Conservation (phyloP, 2,888 invertebrate genomes). For the Lithophane semibrunnea region DNA sequence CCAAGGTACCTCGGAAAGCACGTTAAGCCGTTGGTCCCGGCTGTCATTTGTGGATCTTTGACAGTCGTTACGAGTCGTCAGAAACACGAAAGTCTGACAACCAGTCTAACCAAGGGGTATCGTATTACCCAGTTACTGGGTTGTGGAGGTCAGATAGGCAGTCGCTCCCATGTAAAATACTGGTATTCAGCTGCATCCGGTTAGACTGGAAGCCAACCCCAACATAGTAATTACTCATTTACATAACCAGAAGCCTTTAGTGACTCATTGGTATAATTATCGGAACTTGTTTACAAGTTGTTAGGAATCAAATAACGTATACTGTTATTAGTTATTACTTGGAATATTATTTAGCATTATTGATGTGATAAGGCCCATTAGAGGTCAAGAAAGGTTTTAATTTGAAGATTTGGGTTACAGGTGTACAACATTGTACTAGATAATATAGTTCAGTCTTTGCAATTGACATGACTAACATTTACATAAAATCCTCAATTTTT, state of each 20-base stretch:
- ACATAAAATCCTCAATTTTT: background rate
- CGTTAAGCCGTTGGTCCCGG: too few species aligned
- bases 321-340: conserved; percentile 1
- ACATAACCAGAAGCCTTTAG: background rate
- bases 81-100: too few species aligned
- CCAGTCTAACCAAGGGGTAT: too few species aligned
- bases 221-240: background rate
- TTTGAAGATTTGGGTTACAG: background rate
- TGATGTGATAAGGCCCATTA: background rate
- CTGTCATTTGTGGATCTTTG: too few species aligned
- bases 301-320: background rate
- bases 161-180: too few species aligned
- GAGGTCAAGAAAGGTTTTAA: background rate
- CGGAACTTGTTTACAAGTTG: background rate
- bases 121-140: too few species aligned
- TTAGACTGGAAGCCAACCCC: too few species aligned
- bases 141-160: too few species aligned
- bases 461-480: background rate
- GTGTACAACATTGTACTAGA: background rate
- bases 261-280: conserved; percentile 4
- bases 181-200: too few species aligned
- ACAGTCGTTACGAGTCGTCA: too few species aligned
- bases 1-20: too few species aligned
- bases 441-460: background rate
- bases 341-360: background rate